These are phyloP conservation scores for Oligia latruncula DNA, from an alignment of 2,888 invertebrate genomes.

Conservation along the genomic window DNA sequence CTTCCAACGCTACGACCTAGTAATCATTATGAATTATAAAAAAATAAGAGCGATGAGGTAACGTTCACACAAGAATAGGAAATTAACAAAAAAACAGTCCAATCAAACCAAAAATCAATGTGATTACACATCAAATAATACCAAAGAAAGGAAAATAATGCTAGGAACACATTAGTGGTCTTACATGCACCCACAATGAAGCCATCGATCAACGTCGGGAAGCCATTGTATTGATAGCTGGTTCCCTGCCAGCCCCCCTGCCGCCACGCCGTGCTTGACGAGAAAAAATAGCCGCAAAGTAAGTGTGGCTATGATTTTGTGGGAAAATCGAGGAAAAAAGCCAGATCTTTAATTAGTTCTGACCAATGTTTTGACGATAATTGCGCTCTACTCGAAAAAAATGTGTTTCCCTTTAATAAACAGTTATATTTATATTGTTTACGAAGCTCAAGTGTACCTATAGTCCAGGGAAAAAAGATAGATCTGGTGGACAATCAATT, in stretches of 20 bases:
- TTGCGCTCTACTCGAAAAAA: neutral
- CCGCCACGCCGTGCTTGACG: constrained; percentile 43
- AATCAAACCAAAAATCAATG: constrained; percentile 24
- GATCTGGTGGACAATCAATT: no score
- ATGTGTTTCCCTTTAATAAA: neutral
- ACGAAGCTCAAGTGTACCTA: neutral
- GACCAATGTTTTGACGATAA: neutral
- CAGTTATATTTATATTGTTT: neutral
- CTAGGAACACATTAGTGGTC: constrained; percentile 51
- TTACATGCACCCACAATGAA: constrained; percentile 57
- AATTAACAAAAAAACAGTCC: neutral
- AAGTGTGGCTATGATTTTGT: constrained; percentile 10
- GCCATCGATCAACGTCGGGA: constrained; percentile 71
- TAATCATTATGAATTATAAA: neutral
- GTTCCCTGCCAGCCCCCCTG: constrained; percentile 62
- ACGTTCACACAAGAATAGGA: neutral
- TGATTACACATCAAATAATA: constrained; percentile 39
- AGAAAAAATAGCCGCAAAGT: constrained; percentile 40
- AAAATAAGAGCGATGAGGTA: neutral
- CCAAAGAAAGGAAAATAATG: constrained; percentile 44
- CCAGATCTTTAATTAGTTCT: neutral
- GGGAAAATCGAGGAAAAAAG: neutral
- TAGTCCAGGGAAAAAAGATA: no score
- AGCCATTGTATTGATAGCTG: constrained; percentile 69
- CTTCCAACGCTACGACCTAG: neutral